Evolutionary conservation across 2,113 vertebrate species (phyloP), one percentile per base, ranked within the genome.

Genomic region (Microtus oregoni): DNA sequence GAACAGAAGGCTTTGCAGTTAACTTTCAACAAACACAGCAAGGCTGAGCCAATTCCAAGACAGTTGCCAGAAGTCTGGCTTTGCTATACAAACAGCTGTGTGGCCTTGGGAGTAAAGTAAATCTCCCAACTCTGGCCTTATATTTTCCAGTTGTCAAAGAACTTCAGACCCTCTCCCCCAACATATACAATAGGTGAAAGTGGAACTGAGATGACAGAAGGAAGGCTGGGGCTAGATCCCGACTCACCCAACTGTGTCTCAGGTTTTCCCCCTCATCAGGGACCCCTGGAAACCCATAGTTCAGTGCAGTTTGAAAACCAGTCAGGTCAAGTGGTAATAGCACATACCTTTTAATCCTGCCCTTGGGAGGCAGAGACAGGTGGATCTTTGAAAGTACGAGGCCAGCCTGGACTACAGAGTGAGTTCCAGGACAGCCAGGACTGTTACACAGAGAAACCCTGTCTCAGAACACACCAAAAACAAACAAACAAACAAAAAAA

Each of bases 11-110:
- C 55, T 90, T 47, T 87, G 52, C 47, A 67, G 65, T 47, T 65
- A 94, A 77, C 77, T 61, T 91, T 89, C 67, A 88, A 89, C 83
- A 91, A 93, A 94, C 68, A 70, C 0, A 35, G 72, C 72, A 86
- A 89, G 68, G 63, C 79, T 55, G 96, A 88, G 28, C 70, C 87
- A 90, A 47, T 32, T 32, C 63, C 24, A 75, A 90, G 52, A 90
- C 19, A 30, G 41, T 77, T 82, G 72, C 86, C 47, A 41, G 72
- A 89, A 96, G 68, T 85, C 81, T 14, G 38, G 90, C 50, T 91
- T 87, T 88, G 41, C 82, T 68, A 75, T 67, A 78, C 55, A 73
- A 86, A 93, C 6, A 85, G 67, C 79, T 81, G 4, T 87, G 73
- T 50, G 76, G 92, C 41, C 86, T 70, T 63, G 38, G 50, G 86